A percentile compares a stretch with the other conserved stretches of the same genome.
These are phyloP conservation scores for Dascyllus trimaculatus DNA, from an alignment of 2,113 vertebrate genomes.

Conservation along the genomic window DNA sequence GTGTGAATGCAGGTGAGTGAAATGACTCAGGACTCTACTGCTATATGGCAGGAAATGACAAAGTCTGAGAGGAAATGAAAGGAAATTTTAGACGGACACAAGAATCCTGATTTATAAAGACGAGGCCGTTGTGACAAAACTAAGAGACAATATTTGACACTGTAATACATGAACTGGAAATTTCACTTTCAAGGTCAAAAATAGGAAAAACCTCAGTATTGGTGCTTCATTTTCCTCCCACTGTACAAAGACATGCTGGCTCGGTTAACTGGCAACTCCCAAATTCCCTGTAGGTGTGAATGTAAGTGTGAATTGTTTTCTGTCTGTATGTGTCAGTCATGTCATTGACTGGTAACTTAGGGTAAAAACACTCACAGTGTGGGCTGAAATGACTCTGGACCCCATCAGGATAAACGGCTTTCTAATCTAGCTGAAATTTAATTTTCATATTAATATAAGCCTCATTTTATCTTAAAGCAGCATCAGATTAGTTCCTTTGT, in stretches of 20 bases:
- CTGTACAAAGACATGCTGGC: constrained; percentile 8
- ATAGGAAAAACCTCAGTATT: background rate
- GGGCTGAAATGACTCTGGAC: background rate
- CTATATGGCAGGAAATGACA: constrained; percentile 2
- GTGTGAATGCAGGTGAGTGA: constrained; percentile 1
- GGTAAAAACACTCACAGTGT: background rate
- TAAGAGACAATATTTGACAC: too few species aligned
- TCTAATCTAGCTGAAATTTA: background rate
- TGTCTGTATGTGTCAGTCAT: constrained; percentile 13
- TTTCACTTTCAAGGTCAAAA: background rate
- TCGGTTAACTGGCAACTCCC: background rate
- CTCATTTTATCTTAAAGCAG: background rate
- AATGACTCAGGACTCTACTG: background rate
- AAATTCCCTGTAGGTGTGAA: background rate
- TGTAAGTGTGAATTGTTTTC: background rate
- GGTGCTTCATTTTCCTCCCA: background rate
- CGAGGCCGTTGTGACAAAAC: too few species aligned
- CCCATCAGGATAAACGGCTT: background rate
- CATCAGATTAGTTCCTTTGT: background rate
- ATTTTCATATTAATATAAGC: background rate
- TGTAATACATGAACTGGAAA: background rate
- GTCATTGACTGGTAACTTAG: constrained; percentile 1
- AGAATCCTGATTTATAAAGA: too few species aligned
- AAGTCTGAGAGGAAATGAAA: background rate
- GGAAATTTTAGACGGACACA: too few species aligned